phyloP scores from a whole-genome alignment of 1,140 invertebrate species.

The Hypsibius dujardini region DNA sequence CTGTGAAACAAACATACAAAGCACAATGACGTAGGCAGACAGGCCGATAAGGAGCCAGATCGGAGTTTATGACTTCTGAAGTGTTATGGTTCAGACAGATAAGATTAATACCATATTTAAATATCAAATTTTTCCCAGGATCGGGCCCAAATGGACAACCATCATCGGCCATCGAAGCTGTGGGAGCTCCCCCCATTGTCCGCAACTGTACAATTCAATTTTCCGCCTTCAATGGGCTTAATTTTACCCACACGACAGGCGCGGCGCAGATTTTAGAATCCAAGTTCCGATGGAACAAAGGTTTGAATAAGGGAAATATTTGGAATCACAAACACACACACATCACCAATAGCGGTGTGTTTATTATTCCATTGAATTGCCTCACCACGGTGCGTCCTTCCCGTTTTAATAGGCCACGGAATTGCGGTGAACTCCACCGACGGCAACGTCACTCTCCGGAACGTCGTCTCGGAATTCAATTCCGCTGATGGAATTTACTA shows the following conservation, averaged over 20 bases:
- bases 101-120: neutral
- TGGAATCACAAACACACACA: no score
- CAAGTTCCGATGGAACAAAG: constrained; percentile 59
- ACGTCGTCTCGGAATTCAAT: constrained; percentile 55
- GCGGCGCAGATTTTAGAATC: constrained; percentile 59
- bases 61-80: neutral
- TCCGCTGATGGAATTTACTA: constrained; percentile 68
- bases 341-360: no score
- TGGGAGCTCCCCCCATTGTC: constrained; percentile 67
- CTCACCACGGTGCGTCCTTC: no score
- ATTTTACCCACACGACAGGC: constrained; percentile 64
- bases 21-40: no score
- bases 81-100: no score
- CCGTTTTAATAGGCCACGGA: constrained; percentile 48
- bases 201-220: constrained; percentile 55
- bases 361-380: constrained; percentile 19
- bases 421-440: constrained; percentile 69
- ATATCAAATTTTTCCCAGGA: neutral
- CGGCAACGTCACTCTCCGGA: constrained; percentile 42
- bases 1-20: no score
- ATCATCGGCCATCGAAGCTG: constrained; percentile 63
- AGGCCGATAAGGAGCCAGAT: no score
- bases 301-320: constrained; percentile 31
- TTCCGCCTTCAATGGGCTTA: constrained; percentile 76
- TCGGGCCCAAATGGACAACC: constrained; percentile 57